Evolutionary conservation across 1,140 invertebrate species (phyloP).

Genomic region (Papilio glaucus): DNA sequence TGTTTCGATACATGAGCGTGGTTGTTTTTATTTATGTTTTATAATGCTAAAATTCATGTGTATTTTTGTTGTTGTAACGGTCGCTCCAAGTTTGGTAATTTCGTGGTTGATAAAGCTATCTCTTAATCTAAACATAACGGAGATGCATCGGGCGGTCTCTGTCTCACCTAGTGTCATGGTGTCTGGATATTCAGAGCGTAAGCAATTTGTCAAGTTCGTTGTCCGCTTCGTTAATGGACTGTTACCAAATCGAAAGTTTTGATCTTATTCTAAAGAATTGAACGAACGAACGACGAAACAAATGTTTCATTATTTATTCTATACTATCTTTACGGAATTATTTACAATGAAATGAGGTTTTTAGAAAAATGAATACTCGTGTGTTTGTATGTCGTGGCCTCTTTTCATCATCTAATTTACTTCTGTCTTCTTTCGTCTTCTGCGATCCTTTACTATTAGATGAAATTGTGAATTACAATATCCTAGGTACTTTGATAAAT

Average conservation of each 20-base stretch:
- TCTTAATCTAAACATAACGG: slow-evolving; percentile 68
- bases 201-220: slow-evolving; percentile 82
- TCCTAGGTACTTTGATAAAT: too few species aligned
- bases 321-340: slow-evolving; percentile 3
- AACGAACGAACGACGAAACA: slow-evolving; percentile 45
- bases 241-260: slow-evolving; percentile 25
- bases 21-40: background rate
- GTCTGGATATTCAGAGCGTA: slow-evolving; percentile 79
- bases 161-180: slow-evolving; percentile 69
- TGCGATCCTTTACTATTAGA: background rate
- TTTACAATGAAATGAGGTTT: background rate
- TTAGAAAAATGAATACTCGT: background rate
- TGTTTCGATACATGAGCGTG: background rate
- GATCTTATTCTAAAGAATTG: slow-evolving; percentile 33
- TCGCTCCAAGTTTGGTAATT: slow-evolving; percentile 58
- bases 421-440: background rate
- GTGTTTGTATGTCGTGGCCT: too few species aligned
- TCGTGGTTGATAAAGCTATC: slow-evolving; percentile 70
- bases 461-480: background rate
- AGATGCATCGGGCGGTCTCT: slow-evolving; percentile 66
- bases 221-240: slow-evolving; percentile 73
- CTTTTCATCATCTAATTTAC: too few species aligned
- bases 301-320: slow-evolving; percentile 8
- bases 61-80: slow-evolving; percentile 10
- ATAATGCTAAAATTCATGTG: background rate